Conservation (phyloP, 2,797 vertebrate species). For the Emydoidea blandingii region DNA sequence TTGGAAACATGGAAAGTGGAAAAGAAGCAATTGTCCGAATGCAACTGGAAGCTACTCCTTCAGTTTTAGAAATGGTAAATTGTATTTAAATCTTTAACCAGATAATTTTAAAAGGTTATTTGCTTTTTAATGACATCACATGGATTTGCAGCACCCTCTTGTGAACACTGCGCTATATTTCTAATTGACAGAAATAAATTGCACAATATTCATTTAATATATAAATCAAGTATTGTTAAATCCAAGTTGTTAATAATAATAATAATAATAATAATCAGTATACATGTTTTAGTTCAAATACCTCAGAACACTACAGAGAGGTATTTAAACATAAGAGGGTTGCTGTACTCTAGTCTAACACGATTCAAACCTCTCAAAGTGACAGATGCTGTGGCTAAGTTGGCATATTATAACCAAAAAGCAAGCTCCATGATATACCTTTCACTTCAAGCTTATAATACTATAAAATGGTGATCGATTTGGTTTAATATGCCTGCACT, state of each 20-base stretch:
- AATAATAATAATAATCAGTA: not conserved
- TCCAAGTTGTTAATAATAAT: not conserved
- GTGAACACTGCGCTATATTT: not conserved
- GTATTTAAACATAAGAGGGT: not conserved
- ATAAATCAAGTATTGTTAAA: not conserved
- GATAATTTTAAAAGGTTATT: not conserved
- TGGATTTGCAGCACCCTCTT: not conserved
- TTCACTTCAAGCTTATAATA: not conserved
- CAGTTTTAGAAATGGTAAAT: conserved; percentile 87
- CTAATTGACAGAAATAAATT: not conserved
- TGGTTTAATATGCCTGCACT: not conserved
- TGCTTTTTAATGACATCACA: conserved; percentile 18
- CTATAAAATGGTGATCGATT: not conserved
- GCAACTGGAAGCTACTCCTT: conserved; percentile 89
- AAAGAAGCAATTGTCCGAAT: conserved; percentile 88
- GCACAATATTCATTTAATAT: not conserved
- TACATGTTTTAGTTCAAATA: not conserved
- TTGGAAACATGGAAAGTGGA: conserved; percentile 91
- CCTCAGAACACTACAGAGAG: not conserved
- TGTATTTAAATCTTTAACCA: not conserved
- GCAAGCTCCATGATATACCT: not conserved
- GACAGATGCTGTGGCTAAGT: not conserved
- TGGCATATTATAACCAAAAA: not conserved
- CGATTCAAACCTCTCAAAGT: not conserved
- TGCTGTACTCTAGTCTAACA: not conserved